Base-by-base conservation (phyloP, 1,140 invertebrate genomes). In the Amphibalanus amphitrite region DNA sequence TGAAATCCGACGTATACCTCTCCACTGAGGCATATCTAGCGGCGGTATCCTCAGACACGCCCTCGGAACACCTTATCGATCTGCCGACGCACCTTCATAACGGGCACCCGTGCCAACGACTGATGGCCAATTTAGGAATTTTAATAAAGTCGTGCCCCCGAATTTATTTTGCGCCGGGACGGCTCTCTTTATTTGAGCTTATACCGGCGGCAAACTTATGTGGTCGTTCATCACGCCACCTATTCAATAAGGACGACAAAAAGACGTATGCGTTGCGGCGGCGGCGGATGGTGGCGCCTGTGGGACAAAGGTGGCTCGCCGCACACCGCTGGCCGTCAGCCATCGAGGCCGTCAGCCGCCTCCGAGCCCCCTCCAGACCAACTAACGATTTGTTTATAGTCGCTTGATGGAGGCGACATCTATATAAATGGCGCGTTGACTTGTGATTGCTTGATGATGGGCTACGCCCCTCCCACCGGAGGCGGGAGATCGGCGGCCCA, bases 361-460 rank as follows among this genome's bases (percentile, higher is more conserved):
- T 59, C 47, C 47, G 47, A 13, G 10, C 13, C 33, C 33, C 33
- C 33, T 65, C 64, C 23, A 65, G 26, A 23, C 26, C 64, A 28
- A 28, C 28, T 67, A 67, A 67, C 28, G 65, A 67, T 67, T 67
- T 67, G 65, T 67, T 67, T 67, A 67, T 67, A 26, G 65, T 26
- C 65, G 65, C 8, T 28, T 28, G 65, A 59, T 59, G 47, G 47
- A 59, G 47, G 47, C 47, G 47, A 28, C 28, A 28, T 67, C 65
- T 67, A 67, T 67, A 67, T 67, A 67, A 67, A 67, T 67, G 65
- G 65, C 65, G 65, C 28, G n/a, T 28, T 67, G 65, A 26, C n/a
- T 28, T 67, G 65, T 67, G 65, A 67, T 67, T 67, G 65, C 26
- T 67, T 28, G 28, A 28, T 28, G 28, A 67, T 67, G 65, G 26